phyloP scores from a whole-genome alignment of 2,113 vertebrate species.

The Recurvirostra avosetta region DNA sequence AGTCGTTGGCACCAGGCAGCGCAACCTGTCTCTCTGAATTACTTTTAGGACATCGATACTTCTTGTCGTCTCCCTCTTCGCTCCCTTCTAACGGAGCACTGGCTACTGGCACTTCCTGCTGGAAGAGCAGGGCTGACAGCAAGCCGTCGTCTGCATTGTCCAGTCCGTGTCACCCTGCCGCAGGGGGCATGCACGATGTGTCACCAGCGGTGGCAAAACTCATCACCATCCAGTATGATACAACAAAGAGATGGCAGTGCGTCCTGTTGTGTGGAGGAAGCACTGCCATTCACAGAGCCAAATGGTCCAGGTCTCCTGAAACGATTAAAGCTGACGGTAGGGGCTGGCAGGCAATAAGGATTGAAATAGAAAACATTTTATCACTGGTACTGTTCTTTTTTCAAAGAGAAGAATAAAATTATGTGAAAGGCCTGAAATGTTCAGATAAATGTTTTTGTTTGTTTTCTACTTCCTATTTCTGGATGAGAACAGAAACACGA shows the following conservation, averaged over 20 bases:
- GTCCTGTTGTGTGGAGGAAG: not conserved
- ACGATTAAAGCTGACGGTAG: not conserved
- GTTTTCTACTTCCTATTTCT: slow-evolving; percentile 2
- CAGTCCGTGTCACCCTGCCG: not conserved
- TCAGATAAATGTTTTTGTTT: not conserved
- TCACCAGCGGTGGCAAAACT: not conserved
- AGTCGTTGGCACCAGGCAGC: not conserved
- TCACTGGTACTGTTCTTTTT: not conserved
- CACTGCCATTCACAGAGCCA: not conserved
- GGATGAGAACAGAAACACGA: not conserved
- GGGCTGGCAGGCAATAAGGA: not conserved
- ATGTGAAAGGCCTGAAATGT: not conserved
- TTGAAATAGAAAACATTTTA: not conserved
- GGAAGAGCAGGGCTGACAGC: not conserved
- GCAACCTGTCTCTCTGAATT: not conserved
- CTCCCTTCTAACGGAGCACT: not conserved
- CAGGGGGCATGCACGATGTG: rapidly evolving
- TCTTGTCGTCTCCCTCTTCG: not conserved
- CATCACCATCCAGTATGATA: not conserved
- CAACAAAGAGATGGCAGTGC: not conserved
- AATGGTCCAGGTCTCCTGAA: not conserved
- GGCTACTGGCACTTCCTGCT: not conserved
- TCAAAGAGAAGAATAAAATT: not conserved
- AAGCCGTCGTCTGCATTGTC: not conserved
- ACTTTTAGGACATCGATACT: not conserved